A percentile compares a stretch with the other conserved stretches of the same genome.
These are phyloP conservation scores for Mactromeris polynyma DNA, from an alignment of 2,888 invertebrate species.

Conservation along the genomic window DNA sequence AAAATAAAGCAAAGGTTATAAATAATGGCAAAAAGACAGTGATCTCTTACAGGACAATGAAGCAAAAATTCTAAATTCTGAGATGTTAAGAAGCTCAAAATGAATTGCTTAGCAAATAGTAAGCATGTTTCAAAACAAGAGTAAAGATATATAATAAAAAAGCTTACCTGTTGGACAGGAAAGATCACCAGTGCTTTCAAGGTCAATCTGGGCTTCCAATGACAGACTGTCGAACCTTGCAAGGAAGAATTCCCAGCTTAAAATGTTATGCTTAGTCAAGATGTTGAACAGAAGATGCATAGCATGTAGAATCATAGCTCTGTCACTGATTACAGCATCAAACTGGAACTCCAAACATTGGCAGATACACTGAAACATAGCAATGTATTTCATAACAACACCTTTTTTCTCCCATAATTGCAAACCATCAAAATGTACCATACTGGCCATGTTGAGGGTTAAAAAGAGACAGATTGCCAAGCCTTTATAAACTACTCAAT, in stretches of 20 bases:
- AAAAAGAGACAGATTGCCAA: too few relatives aligned
- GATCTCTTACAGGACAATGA: not conserved
- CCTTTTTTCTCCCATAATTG: too few relatives aligned
- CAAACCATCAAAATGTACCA: too few relatives aligned
- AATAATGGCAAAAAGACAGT: too few relatives aligned
- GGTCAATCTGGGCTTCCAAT: conserved; percentile 97
- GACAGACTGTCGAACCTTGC: conserved; percentile 98
- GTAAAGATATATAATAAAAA: too few relatives aligned
- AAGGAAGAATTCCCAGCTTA: conserved; percentile 99
- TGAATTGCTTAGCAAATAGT: not conserved
- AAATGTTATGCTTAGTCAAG: conserved; percentile 94
- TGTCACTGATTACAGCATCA: conserved; percentile 97
- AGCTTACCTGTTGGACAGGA: conserved; percentile 92
- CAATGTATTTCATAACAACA: too few relatives aligned
- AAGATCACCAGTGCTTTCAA: conserved; percentile 91
- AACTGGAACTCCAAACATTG: conserved; percentile 99
- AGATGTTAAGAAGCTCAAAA: not conserved
- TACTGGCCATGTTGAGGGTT: too few relatives aligned
- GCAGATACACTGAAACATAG: conserved; percentile 84
- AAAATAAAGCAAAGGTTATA: too few relatives aligned
- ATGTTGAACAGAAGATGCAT: conserved; percentile 97
- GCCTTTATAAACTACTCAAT: too few relatives aligned
- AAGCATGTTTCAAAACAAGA: not conserved
- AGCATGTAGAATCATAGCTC: conserved; percentile 98
- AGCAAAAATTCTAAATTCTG: not conserved